Base-by-base conservation (phyloP, 1,140 invertebrate genomes). In the Brachionus sp. region DNA sequence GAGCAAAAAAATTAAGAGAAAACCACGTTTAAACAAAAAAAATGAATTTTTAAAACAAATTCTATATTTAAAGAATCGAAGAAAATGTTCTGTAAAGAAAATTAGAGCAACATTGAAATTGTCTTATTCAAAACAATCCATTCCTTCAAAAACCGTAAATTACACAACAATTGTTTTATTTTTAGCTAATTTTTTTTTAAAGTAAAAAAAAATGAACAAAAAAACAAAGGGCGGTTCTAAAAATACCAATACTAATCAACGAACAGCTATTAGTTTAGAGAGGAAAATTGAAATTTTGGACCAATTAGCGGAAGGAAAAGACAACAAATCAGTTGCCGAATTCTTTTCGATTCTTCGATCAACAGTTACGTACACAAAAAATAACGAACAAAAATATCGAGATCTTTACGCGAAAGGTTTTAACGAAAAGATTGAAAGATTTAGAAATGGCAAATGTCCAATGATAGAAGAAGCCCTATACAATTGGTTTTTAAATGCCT, bases 401-500 rank as follows among this genome's bases (percentile, higher is more conserved):
- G 62, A 66, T 66, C 62, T 66, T 12, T 29, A 66, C 62, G 62
- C 62, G 10, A 33, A 66, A 66, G 62, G 62, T 25, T 25, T 66
- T 66, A 66, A 66, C 29, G 62, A 66, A 66, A 66, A 66, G 19
- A 66, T 66, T 66, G 62, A 66, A 66, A 29, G n/a, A 66, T 66
- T 12, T 66, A 66, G 62, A 66, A 29, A 12, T 29, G 25, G 62
- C 29, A 66, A 66, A 29, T 23, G 10, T 25, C 62, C 62, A 66
- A 25, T 66, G 7, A 66, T 66, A 25, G 62, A 66, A 66, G 62
- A 66, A 66, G 62, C 62, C 29, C 16, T 66, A 29, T 66, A 25
- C 62, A 66, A 66, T 29, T 66, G 62, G 62, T 66, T 66, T 66
- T 66, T 66, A 66, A 66, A 66, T 66, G 62, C 62, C 1, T 66